phyloP scores from a whole-genome alignment of 2,888 invertebrate genomes.

The Drosophila quinaria region DNA sequence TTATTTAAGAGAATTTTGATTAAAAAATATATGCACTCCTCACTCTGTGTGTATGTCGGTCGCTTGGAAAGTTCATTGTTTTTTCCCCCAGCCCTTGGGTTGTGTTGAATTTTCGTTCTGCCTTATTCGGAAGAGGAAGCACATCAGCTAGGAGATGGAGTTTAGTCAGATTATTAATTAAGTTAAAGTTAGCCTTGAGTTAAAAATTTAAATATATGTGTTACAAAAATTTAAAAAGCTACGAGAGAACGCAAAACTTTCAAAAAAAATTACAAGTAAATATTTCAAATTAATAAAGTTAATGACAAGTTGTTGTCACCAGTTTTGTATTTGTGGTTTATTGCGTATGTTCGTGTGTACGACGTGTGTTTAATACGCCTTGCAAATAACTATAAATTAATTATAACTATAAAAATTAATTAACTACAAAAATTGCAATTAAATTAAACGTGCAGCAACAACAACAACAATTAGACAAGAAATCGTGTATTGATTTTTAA shows the following conservation, averaged over 20 bases:
- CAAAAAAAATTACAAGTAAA: too few species aligned
- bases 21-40: conserved; percentile 75
- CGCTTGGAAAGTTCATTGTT: conserved; percentile 25
- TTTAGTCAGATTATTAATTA: conserved; percentile 3
- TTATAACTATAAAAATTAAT: too few species aligned
- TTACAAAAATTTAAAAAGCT: too few species aligned
- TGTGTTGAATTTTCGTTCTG: conserved; percentile 1
- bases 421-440: too few species aligned
- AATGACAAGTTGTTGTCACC: too few species aligned
- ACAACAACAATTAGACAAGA: conserved; percentile 23
- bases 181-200: not conserved
- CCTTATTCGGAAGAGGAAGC: conserved; percentile 1
- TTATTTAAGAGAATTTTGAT: conserved; percentile 85
- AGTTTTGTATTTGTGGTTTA: too few species aligned
- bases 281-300: too few species aligned
- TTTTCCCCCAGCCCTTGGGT: conserved; percentile 3
- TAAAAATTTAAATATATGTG: not conserved
- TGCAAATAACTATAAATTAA: too few species aligned
- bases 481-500: conserved; percentile 54
- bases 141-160: conserved; percentile 20
- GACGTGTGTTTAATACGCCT: too few species aligned
- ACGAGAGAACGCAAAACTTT: too few species aligned
- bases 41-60: conserved; percentile 1
- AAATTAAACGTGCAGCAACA: conserved; percentile 19
- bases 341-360: too few species aligned